Base-by-base conservation (phyloP, 2,888 invertebrate genomes). In the Ligdia adustata region DNA sequence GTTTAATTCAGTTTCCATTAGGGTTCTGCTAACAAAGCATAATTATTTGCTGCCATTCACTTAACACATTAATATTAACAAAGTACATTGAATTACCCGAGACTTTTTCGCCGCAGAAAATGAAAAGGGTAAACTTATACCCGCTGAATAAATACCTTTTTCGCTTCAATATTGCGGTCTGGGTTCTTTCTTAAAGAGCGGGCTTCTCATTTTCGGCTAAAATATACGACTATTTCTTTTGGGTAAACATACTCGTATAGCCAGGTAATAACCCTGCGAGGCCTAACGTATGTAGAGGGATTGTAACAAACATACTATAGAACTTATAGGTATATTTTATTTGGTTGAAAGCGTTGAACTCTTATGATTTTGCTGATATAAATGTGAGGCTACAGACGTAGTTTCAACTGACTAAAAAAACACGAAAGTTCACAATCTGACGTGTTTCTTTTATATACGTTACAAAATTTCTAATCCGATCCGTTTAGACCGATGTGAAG, bases 171-270 rank as follows among this genome's bases (percentile, higher is more conserved):
- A 45, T 51, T 48, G 42, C 38, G 52, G 52, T 28, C 42, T 53
- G 33, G 33, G 50, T 46, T 47, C 39, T 49, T 48, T 53, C 49
- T 52, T 42, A 58, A 62, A 55, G 52, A 52, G 52, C 42, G 31
- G 43, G n/a, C 35, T 51, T 40, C 44, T 58, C 56, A 62, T 66
- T 67, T 66, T 51, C 48, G 28, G 31, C 12, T 47, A 42, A 60
- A 57, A 57, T 52, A 52, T 52, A 49, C 45, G 44, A 54, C 40
- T 57, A 46, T 61, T 59, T 58, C 24, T 42, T 57, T 52, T 13
- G 39, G 51, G 31, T 55, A 37, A 45, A 37, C 26, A 37, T n/a
- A n/a, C n/a, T n/a, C n/a, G n/a, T 50, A 54, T 45, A 52, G 29
- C 40, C 40, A 46, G 43, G 52, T 55, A 53, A 55, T 52, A 46